Evolutionary conservation across 2,888 invertebrate species (phyloP), one percentile per base, ranked within the genome.

Genomic region (Eristalis tenax): DNA sequence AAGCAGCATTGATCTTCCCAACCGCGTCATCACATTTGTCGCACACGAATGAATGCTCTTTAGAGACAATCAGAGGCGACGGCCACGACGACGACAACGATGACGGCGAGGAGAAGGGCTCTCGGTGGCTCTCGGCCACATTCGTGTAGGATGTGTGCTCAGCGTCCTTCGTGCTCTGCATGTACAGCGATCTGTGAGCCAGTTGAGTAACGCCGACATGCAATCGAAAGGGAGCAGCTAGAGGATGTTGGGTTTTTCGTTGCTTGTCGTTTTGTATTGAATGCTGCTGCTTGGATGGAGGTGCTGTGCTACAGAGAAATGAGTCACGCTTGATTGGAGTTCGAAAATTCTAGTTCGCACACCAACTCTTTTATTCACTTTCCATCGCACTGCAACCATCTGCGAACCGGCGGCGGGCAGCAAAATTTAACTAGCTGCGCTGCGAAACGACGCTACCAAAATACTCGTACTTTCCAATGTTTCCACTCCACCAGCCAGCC

Each of bases 11-110:
- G 86, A 83, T 86, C 78, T 78, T 78, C 43, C 70, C 71, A 75
- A 76, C 79, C 56, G 80, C 87, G 73, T 87, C 87, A 87, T 83
- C 87, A 80, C 87, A 80, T 87, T 87, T 87, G 87, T 87, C 83
- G 83, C 87, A 87, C 87, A 87, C 83, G 83, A 76, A 86, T 82
- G 73, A 78, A 77, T 77, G 69, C 23, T 28, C 65, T 61, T 69
- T 66, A 50, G 50, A 18, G 50, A 50, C 50, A 50, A 50, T 50
- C 43, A 50, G 43, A n/a, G 18, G 18, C 50, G 18, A 8, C n/a
- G 18, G 6, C n/a, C n/a, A n/a, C 50, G 18, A 43, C 5, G 15
- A 32, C 11, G 35, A 35, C 35, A 11, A n/a, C 43, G n/a, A 50
- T 2, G 15, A 35, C 11, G 35, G 10, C 2, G 35, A 65, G 68